phyloP scores from a whole-genome alignment of 2,113 vertebrate species.

The Nothoprocta pentlandii region DNA sequence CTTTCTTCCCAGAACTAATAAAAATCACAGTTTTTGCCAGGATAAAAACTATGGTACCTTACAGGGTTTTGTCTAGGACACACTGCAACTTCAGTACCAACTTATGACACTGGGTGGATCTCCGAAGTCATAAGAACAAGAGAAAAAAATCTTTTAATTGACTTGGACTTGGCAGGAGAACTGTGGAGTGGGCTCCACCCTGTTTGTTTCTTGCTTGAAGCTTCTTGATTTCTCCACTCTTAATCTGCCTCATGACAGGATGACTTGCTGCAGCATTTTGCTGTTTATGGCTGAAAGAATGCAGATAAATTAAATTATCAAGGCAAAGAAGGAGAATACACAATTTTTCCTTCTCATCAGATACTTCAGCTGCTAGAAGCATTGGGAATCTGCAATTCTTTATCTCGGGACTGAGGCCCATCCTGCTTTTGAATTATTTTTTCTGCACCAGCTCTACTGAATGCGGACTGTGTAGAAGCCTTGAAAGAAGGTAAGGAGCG shows the following conservation, averaged over 20 bases:
- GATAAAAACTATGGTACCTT: background rate
- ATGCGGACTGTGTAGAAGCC: background rate
- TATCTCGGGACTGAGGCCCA: background rate
- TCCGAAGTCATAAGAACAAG: conserved; percentile 25
- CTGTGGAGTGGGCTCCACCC: background rate
- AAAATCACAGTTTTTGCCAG: background rate
- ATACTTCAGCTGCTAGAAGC: background rate
- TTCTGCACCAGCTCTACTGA: background rate
- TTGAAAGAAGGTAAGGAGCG: conserved; percentile 39
- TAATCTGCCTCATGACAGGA: background rate
- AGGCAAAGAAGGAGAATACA: background rate
- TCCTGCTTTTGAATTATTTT: background rate
- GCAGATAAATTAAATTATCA: background rate
- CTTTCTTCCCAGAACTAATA: background rate
- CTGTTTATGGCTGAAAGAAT: background rate
- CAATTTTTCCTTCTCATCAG: background rate
- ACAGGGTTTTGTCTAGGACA: background rate
- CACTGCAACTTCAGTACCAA: conserved; percentile 33
- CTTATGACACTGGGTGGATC: conserved; percentile 65
- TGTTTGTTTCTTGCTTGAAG: background rate
- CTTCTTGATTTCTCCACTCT: background rate
- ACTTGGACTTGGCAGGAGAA: background rate
- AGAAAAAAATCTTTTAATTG: background rate
- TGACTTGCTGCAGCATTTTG: background rate
- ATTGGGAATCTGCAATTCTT: background rate